Base-by-base conservation (phyloP, 2,797 vertebrate species). In the Coranthus polyacanthus region DNA sequence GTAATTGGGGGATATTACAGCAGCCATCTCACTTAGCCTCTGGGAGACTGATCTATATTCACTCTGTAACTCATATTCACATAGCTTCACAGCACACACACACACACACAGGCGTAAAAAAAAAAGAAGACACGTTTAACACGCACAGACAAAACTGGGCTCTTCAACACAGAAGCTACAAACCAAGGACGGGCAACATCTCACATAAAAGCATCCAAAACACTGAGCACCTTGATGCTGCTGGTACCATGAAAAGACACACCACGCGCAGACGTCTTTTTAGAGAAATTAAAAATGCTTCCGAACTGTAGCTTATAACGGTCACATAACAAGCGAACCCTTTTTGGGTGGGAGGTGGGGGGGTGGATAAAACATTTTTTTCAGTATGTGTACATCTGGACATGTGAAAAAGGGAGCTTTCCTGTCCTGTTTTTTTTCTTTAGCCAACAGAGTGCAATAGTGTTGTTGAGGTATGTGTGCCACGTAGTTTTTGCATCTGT, bases 1-100 rank as follows among this genome's bases (percentile, higher is more conserved):
- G 84, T 93, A 94, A 94, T 92, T 90, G 90, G 90, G 85, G 89
- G 87, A 91, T 90, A 93, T 94, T 92, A 92, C 82, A 89, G 83
- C 84, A 88, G 86, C 90, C 87, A 88, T 90, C 81, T 87, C 85
- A 88, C 87, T 92, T 90, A 90, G 90, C 92, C 90, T 93, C 87
- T 91, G 88, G 90, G 88, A 91, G 82, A 80, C 78, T 87, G 83
- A 92, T 92, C 89, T 86, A 85, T 89, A 92, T 91, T 90, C 87
- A 89, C 78, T 79, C 71, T 51, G 68, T 79, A 72, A 65, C 81
- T 89, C 86, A 91, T 90, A 88, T 87, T 88, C 83, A 82, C 83
- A 78, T 17, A 50, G 54, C 22, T 58, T 43, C 57, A 47, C 66
- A 38, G n/a, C 60, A 32, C 26, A 37, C 66, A 42, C 37, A 50